Percentiles rank a stretch among this genome's conserved stretches.
phyloP scores from a whole-genome alignment of 2,888 invertebrate species.

The Lepidochrysops patricia region DNA sequence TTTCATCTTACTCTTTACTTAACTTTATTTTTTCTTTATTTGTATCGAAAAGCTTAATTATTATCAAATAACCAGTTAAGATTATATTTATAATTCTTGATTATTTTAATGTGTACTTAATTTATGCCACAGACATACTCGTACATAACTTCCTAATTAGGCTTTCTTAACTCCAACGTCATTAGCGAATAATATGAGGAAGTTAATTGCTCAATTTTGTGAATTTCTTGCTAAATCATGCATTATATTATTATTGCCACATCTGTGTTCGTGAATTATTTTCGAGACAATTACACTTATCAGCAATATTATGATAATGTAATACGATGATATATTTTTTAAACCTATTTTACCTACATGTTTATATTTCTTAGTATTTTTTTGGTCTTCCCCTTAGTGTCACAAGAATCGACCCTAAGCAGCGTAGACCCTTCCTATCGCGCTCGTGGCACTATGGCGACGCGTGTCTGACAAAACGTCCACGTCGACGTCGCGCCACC shows the following conservation, averaged over 20 bases:
- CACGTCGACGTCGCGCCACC: conserved; percentile 71
- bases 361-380: not conserved
- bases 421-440: not conserved
- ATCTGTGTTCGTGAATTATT: not conserved
- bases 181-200: not conserved
- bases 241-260: not conserved
- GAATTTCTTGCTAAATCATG: not conserved
- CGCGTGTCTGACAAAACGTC: conserved; percentile 66
- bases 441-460: conserved; percentile 54
- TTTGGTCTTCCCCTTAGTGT: not conserved
- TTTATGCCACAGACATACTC: not conserved
- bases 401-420: not conserved
- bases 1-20: no score
- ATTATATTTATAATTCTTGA: no score
- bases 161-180: not conserved
- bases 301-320: not conserved
- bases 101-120: no score
- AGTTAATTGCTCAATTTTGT: not conserved
- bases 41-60: no score
- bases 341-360: not conserved
- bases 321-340: not conserved
- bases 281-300: not conserved
- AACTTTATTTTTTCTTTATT: no score
- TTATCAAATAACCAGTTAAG: no score
- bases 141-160: not conserved